Base-by-base conservation (phyloP, 2,888 invertebrate genomes). In the Caenorhabditis macrosperma region DNA sequence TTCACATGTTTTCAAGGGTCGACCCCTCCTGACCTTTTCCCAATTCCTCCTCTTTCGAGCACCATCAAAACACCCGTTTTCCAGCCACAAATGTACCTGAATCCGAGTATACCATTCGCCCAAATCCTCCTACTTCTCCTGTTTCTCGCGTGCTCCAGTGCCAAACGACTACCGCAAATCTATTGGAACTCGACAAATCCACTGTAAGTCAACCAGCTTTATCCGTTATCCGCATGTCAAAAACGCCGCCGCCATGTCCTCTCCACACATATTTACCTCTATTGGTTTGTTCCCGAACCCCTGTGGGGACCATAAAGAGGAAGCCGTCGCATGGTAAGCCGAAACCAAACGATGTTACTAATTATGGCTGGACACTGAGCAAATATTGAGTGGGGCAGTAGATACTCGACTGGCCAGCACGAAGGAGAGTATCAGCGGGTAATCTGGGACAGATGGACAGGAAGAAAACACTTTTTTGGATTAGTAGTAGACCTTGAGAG, bases 121-220 rank as follows among this genome's bases (percentile, higher is more conserved):
- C 22, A 44, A 24, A 5, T 50, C 20, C 46, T 68, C 4, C 48
- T 48, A 10, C 26, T 54, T 2, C 28, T 52, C 10, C 41, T 68
- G 2, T 48, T 69, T n/a, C 15, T 69, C 12, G 20, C 20, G 33
- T 4, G 6, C 20, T 66, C 30, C 24, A 20, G 5, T 7, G 52
- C 79, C 20, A 84, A 84, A 67, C 77, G 81, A 24, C 60, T 84
- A 63, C 84, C 84, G 22, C 78, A 82, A 72, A 81, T 84, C 67
- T 81, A 82, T 52, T 84, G 84, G 84, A 84, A 82, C 63, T 84
- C 82, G 4, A 82, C 82, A 30, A 84, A 84, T 80, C 78, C 84
- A 10, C 75, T 84, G 84, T 84, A 63, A 84, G 84, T 82, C 60
- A 35, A n/a, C 28, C 60, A 6, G 35, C 9, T 55, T 20, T 24